Evolutionary conservation across 2,797 vertebrate species (phyloP).

Genomic region (Gymnoscopelus microlampas): DNA sequence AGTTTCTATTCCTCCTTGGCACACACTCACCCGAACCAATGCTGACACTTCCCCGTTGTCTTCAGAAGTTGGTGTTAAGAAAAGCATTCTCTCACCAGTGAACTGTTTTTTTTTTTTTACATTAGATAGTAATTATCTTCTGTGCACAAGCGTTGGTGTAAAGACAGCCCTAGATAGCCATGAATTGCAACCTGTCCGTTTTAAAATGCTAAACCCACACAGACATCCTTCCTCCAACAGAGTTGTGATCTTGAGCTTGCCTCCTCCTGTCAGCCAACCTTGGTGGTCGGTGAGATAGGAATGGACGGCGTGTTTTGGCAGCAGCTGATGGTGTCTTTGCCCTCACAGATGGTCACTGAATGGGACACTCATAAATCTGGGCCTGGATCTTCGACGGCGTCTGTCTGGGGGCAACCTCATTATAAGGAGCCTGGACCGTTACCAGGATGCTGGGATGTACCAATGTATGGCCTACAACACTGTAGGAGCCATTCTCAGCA

Average conservation of each 20-base stretch:
- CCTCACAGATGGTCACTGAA: conserved; percentile 89
- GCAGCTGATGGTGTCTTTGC: conserved; percentile 79
- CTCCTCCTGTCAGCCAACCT: conserved; percentile 58
- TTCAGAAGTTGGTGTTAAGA: too few relatives aligned
- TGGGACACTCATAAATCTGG: conserved; percentile 85
- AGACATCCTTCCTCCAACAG: background rate
- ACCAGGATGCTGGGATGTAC: conserved; percentile 85
- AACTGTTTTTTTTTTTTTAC: background rate
- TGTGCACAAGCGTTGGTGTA: conserved; percentile 10
- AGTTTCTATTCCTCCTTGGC: background rate
- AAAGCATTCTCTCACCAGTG: too few relatives aligned
- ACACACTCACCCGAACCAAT: background rate
- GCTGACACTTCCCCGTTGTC: too few relatives aligned
- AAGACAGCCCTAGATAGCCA: conserved; percentile 4
- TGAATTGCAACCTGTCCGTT: background rate
- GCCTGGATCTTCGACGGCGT: conserved; percentile 79
- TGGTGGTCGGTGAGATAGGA: conserved; percentile 51
- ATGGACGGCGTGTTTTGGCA: conserved; percentile 55
- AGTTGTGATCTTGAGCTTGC: conserved; percentile 46
- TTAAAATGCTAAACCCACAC: background rate
- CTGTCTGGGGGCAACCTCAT: conserved; percentile 87
- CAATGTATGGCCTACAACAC: conserved; percentile 88
- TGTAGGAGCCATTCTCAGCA: conserved; percentile 86
- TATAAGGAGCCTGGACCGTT: conserved; percentile 83
- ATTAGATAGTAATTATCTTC: conserved; percentile 6